Evolutionary conservation across 1,140 invertebrate genomes (phyloP).

Genomic region (Coenobita brevimanus): DNA sequence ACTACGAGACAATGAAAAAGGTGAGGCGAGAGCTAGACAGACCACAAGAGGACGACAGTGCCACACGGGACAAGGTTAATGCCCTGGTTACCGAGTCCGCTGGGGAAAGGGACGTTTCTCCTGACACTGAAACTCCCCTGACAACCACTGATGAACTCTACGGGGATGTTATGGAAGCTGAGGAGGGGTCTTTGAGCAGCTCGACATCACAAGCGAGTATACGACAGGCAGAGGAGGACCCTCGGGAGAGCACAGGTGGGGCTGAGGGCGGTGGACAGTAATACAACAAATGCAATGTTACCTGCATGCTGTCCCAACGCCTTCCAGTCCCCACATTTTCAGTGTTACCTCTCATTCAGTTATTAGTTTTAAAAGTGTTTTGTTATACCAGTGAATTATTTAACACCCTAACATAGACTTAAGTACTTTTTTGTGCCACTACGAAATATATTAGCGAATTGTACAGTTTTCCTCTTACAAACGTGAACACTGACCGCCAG

Average conservation of each 20-base stretch:
- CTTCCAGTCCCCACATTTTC: neutral
- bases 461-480: too few species aligned
- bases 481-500: too few species aligned
- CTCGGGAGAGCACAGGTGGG: neutral
- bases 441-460: too few species aligned
- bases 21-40: constrained; percentile 50
- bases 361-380: neutral
- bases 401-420: too few species aligned
- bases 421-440: too few species aligned
- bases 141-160: neutral
- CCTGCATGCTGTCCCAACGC: neutral
- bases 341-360: too few species aligned
- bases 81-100: constrained; percentile 20
- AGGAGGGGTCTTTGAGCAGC: neutral
- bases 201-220: neutral
- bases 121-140: constrained; percentile 22
- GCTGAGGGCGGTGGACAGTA: neutral
- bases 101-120: constrained; percentile 1
- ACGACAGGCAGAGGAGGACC: neutral
- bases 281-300: neutral
- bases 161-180: neutral
- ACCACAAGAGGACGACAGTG: constrained; percentile 18
- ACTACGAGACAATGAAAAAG: constrained; percentile 61
- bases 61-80: constrained; percentile 24
- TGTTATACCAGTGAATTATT: neutral